phyloP scores from a whole-genome alignment of 2,888 invertebrate genomes.

The Brenthis daphne region DNA sequence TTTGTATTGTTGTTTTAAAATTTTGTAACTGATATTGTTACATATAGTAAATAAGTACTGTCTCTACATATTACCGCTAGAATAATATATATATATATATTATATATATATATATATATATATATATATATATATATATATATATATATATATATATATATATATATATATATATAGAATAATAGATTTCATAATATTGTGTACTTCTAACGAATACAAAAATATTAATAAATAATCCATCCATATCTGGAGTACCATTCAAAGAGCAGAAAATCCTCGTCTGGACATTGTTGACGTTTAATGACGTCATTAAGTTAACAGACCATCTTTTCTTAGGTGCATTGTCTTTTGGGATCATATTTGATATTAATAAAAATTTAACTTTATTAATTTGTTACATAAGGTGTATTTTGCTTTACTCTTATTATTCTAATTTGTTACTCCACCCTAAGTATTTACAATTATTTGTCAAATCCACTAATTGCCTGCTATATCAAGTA shows the following conservation, averaged over 20 bases:
- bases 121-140: too few relatives aligned
- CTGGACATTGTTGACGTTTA: slow-evolving; percentile 61
- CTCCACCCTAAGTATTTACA: slow-evolving; percentile 56
- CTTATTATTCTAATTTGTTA: slow-evolving; percentile 40
- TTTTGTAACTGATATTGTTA: too few relatives aligned
- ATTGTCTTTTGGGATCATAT: slow-evolving; percentile 54
- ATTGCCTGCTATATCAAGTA: slow-evolving; percentile 62
- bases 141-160: too few relatives aligned
- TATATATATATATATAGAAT: too few relatives aligned
- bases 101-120: too few relatives aligned
- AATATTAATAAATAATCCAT: slow-evolving; percentile 36
- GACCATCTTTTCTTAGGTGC: slow-evolving; percentile 61
- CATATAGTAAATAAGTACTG: too few relatives aligned
- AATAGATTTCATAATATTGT: neutral
- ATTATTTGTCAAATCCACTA: slow-evolving; percentile 70
- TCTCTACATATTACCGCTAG: too few relatives aligned
- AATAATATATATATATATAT: too few relatives aligned
- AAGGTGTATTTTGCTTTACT: slow-evolving; percentile 37
- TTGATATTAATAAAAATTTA: slow-evolving; percentile 24
- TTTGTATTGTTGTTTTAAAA: too few relatives aligned
- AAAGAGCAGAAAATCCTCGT: slow-evolving; percentile 55
- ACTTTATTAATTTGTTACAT: slow-evolving; percentile 5
- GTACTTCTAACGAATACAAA: neutral
- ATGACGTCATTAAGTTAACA: slow-evolving; percentile 72
- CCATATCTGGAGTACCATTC: slow-evolving; percentile 44